Evolutionary conservation across 2,113 vertebrate species (phyloP).

Genomic region (Mugil cephalus): DNA sequence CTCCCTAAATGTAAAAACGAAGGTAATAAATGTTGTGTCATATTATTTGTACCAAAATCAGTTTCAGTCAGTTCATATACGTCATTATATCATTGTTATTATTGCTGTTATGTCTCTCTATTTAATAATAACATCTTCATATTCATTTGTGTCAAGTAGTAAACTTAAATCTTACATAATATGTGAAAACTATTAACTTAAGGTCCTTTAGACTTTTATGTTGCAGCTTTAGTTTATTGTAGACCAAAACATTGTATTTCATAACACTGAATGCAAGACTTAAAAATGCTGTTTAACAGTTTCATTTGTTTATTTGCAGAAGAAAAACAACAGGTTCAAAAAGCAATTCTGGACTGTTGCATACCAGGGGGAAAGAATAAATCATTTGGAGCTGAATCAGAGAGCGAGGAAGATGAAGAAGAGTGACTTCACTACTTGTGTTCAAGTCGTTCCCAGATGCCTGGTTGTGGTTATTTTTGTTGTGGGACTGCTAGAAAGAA

Average conservation of each 20-base stretch:
- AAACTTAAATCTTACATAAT: neutral
- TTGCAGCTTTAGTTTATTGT: neutral
- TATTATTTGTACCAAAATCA: neutral
- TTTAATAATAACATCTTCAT: no score
- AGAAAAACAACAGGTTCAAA: slow-evolving; percentile 85
- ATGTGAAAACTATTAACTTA: neutral
- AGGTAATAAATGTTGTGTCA: slow-evolving; percentile 76
- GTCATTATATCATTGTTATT: no score
- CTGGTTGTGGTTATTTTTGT: slow-evolving; percentile 7
- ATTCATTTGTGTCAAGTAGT: no score
- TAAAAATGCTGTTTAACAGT: neutral
- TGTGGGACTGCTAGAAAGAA: neutral
- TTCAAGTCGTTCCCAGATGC: neutral
- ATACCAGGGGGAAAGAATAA: slow-evolving; percentile 67
- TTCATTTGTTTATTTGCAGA: slow-evolving; percentile 76
- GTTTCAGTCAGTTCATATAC: neutral
- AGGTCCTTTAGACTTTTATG: no score
- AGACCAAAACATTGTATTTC: neutral
- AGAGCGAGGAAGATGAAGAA: slow-evolving; percentile 69
- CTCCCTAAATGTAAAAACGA: slow-evolving; percentile 88
- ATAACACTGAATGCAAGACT: neutral
- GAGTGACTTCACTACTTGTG: slow-evolving; percentile 32
- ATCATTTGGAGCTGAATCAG: slow-evolving; percentile 71
- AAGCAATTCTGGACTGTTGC: slow-evolving; percentile 86
- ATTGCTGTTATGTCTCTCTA: no score